These are phyloP conservation scores for Tragopan temminckii DNA, from an alignment of 2,797 vertebrate species.

Conservation along the genomic window DNA sequence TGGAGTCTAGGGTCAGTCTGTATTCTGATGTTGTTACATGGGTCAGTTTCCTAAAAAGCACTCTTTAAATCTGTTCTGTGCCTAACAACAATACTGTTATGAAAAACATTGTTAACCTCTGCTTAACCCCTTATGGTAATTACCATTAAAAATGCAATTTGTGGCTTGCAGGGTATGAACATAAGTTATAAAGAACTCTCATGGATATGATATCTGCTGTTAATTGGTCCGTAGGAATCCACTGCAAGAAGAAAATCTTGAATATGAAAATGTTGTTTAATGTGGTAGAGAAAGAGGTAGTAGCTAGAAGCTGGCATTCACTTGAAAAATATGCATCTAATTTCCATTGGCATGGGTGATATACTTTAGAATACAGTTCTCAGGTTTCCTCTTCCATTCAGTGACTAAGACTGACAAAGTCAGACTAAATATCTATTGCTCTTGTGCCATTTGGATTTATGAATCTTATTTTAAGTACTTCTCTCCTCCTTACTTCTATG, in stretches of 20 bases:
- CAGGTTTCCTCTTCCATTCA: background rate
- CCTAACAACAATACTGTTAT: background rate
- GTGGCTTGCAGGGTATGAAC: background rate
- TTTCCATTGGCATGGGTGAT: background rate
- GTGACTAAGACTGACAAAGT: background rate
- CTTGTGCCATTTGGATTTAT: background rate
- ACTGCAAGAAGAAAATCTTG: background rate
- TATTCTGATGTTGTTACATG: background rate
- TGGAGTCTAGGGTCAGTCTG: background rate
- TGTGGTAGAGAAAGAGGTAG: background rate
- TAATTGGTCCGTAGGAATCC: background rate
- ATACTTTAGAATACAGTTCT: background rate
- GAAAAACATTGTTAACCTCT: background rate
- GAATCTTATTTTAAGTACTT: background rate
- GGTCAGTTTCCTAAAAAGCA: background rate
- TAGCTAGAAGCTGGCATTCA: background rate
- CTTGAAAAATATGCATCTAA: background rate
- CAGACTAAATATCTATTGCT: background rate
- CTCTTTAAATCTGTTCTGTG: background rate
- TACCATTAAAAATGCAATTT: background rate
- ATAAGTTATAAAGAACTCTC: background rate
- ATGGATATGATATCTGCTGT: background rate
- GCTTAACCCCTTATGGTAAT: background rate
- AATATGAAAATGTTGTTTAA: background rate
- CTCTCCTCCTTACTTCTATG: accelerated